Evolutionary conservation across 2,797 vertebrate genomes (phyloP), one percentile per base, ranked within the genome.

Genomic region (Liparis tanakae): DNA sequence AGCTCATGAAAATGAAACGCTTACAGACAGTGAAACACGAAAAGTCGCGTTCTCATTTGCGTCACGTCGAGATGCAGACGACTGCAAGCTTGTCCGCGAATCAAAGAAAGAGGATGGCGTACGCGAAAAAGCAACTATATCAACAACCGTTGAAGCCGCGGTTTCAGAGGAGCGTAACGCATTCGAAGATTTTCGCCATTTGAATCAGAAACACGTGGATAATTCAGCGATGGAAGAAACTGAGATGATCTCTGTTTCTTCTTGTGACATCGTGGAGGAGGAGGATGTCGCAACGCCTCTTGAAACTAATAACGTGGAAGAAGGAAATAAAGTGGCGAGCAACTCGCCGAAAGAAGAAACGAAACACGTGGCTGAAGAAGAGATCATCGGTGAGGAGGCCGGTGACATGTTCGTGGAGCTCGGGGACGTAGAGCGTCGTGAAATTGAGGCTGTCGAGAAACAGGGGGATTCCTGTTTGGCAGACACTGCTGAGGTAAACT

Each of bases 401-500:
- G 30, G 20, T 30, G 74, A 78, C 13, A 10, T 41, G 30, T 48
- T 48, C 5, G 6, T 37, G 15, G 20, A 65, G 64, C 43, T 43
- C 3, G 67, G 55, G 63, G 70, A 48, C 20, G 33, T 1, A 7
- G 69, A 79, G 44, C 34, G 25, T 53, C 4, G 1, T 67, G 48
- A 76, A 53, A 54, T 55, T 5, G 46, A 76, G 53, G 25, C 77
- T 50, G 37, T 9, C 7, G 48, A 54, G 18, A 74, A 70, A 66
- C 14, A 30, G 34, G 70, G 60, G 18, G 51, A 33, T 34, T 10
- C 70, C 7, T 39, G 44, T 72, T 65, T 41, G 9, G 46, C 25
- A 54, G 57, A 75, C 57, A 48, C 30, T 5, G 5, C 22, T 13
- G 74, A 74, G 18, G 34, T 34, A 18, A 81, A 82, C 61, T 92